phyloP scores from a whole-genome alignment of 2,113 vertebrate species.

The Solea solea region DNA sequence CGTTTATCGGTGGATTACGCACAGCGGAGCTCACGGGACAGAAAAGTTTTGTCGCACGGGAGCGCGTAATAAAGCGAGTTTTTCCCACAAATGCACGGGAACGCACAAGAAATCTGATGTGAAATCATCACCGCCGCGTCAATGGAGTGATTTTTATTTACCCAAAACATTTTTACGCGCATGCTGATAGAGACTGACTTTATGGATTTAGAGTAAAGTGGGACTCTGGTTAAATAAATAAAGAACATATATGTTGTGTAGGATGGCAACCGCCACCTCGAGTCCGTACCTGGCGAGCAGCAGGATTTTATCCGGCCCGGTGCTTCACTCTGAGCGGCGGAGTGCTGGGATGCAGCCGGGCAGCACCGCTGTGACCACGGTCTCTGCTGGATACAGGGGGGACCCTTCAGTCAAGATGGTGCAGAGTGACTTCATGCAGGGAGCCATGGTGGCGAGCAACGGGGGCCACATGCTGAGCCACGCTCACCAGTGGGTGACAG shows the following conservation, averaged over 20 bases:
- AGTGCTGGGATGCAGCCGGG: conserved; percentile 89
- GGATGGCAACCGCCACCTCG: conserved; percentile 92
- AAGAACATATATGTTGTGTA: conserved; percentile 76
- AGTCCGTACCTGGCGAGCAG: conserved; percentile 91
- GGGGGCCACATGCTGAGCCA: conserved; percentile 95
- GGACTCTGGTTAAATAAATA: conserved; percentile 54
- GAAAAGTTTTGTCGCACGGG: conserved; percentile 50
- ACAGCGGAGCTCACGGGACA: conserved; percentile 45
- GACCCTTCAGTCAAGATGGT: conserved; percentile 92
- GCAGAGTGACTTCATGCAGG: conserved; percentile 96
- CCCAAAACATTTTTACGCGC: not conserved
- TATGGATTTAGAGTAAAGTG: conserved; percentile 69
- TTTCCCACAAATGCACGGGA: not conserved
- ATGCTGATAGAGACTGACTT: conserved; percentile 45
- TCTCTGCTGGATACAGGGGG: conserved; percentile 89
- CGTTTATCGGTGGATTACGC: conserved; percentile 65
- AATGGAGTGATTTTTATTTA: conserved; percentile 48
- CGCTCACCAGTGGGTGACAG: conserved; percentile 96
- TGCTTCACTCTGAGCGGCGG: conserved; percentile 89
- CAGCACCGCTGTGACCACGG: conserved; percentile 85
- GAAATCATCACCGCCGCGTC: not conserved
- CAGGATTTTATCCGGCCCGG: conserved; percentile 88
- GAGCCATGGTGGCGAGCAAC: conserved; percentile 92
- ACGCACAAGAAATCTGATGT: not conserved
- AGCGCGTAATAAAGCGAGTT: conserved; percentile 10